A percentile compares a stretch with the other conserved stretches of the same genome.
phyloP scores from a whole-genome alignment of 2,888 invertebrate genomes.

The Germaria angustata region DNA sequence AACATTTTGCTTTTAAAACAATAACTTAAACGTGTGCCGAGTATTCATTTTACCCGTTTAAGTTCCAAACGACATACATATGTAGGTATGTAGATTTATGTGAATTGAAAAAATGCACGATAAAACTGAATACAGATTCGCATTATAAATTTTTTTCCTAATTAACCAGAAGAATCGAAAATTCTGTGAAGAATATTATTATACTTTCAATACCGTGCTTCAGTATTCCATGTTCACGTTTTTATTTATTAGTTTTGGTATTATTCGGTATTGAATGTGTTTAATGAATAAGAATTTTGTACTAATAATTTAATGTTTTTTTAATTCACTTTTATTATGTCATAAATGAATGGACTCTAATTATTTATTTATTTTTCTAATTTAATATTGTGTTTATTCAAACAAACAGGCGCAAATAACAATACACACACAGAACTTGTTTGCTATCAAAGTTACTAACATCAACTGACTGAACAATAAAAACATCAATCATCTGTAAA shows the following conservation, averaged over 20 bases:
- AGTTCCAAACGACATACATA: not conserved
- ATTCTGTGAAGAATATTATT: too few species aligned
- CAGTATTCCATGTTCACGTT: too few species aligned
- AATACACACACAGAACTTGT: constrained; percentile 37
- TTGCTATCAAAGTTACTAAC: constrained; percentile 54
- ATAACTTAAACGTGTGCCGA: constrained; percentile 28
- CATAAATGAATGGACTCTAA: too few species aligned
- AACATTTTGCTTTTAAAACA: not conserved
- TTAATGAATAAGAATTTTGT: not conserved
- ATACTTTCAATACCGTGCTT: too few species aligned
- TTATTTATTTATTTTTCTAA: not conserved
- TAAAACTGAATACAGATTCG: too few species aligned
- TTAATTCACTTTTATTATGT: not conserved
- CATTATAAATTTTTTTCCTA: too few species aligned
- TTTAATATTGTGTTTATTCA: constrained; percentile 20
- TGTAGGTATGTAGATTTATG: not conserved
- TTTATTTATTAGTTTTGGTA: too few species aligned
- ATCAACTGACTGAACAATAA: constrained; percentile 61
- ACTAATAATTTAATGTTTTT: not conserved
- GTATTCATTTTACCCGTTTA: constrained; percentile 16
- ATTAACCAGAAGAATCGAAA: too few species aligned
- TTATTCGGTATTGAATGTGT: not conserved
- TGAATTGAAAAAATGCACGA: too few species aligned
- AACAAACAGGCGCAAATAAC: constrained; percentile 27
- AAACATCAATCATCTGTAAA: constrained; percentile 62